These are phyloP conservation scores for Temnothorax nylanderi DNA, from an alignment of 1,140 invertebrate genomes.

Conservation along the genomic window DNA sequence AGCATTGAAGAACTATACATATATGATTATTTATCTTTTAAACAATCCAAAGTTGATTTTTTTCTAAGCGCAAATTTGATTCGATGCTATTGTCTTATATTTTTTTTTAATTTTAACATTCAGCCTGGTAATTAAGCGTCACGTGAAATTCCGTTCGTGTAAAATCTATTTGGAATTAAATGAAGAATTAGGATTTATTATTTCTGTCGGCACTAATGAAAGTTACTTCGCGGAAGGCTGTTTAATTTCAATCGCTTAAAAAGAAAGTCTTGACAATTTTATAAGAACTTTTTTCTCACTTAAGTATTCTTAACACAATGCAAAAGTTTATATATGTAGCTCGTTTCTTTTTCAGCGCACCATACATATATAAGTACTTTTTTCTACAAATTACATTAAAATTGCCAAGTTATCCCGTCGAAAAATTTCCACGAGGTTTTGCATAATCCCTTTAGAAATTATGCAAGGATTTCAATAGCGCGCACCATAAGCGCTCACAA, in stretches of 20 bases:
- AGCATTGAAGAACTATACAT: neutral
- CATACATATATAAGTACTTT: neutral
- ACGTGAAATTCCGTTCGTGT: neutral
- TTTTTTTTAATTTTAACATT: neutral
- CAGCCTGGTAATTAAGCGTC: neutral
- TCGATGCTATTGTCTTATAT: neutral
- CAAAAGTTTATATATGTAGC: neutral
- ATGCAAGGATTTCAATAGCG: conserved; percentile 27
- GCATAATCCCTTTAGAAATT: conserved; percentile 30
- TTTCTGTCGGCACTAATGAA: neutral
- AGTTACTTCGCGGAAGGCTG: neutral
- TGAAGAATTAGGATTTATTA: conserved; percentile 4
- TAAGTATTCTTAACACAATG: conserved; percentile 6
- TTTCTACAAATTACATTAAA: conserved; percentile 27
- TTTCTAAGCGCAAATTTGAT: neutral
- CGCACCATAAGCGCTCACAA: neutral
- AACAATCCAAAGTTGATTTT: neutral
- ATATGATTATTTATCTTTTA: neutral
- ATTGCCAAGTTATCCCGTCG: neutral
- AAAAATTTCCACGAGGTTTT: conserved; percentile 10
- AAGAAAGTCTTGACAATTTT: neutral
- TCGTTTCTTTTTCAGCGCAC: neutral
- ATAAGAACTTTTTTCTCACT: conserved; percentile 14
- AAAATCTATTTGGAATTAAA: conserved; percentile 23
- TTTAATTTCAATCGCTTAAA: neutral